These are phyloP conservation scores for Papilio polyxenes DNA, from an alignment of 1,140 invertebrate genomes.

Conservation along the genomic window DNA sequence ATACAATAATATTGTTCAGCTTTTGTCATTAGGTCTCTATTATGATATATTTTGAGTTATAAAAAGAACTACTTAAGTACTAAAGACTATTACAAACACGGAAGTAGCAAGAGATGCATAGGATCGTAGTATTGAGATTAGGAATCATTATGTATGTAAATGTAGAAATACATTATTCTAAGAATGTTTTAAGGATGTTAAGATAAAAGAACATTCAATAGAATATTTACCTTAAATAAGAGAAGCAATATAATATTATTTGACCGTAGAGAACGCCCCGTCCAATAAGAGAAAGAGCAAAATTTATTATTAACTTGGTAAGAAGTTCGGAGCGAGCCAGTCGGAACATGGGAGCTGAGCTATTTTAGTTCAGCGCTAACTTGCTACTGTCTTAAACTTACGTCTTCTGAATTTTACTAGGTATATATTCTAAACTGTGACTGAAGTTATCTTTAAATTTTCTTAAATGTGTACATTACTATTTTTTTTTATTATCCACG, in stretches of 20 bases:
- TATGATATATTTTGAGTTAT: too few species aligned
- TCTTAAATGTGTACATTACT: background rate
- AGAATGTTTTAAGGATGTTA: background rate
- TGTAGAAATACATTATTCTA: too few species aligned
- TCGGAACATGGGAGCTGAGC: conserved; percentile 13
- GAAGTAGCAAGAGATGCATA: background rate
- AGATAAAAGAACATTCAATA: background rate
- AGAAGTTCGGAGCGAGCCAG: conserved; percentile 21
- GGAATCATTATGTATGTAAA: too few species aligned
- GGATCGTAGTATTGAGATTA: background rate
- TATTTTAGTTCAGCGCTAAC: conserved; percentile 31
- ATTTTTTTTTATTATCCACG: background rate
- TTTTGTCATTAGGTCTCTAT: too few species aligned
- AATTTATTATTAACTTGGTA: conserved; percentile 33
- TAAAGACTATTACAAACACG: background rate
- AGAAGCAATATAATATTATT: conserved; percentile 23
- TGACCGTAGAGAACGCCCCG: background rate
- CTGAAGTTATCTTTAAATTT: background rate
- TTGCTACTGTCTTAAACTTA: conserved; percentile 27
- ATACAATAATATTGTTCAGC: too few species aligned
- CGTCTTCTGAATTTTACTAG: background rate
- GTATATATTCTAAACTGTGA: background rate
- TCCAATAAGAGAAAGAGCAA: conserved; percentile 29
- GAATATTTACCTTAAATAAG: conserved; percentile 7
- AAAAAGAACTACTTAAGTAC: too few species aligned